A percentile compares a stretch with the other conserved stretches of the same genome.
Conservation (phyloP, 2,797 vertebrate genomes). For the Squalus acanthias region DNA sequence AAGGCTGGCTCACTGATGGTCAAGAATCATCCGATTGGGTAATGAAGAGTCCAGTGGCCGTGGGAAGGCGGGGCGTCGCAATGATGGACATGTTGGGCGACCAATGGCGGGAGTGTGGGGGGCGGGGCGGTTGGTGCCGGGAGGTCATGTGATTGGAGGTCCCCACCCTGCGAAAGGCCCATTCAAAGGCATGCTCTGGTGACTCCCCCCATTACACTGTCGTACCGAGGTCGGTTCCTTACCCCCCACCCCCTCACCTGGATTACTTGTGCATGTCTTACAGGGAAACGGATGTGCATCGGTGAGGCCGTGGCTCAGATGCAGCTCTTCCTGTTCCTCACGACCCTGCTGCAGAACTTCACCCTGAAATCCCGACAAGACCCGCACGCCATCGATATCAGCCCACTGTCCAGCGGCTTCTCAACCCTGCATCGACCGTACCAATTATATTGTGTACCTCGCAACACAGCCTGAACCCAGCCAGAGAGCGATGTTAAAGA, state of each 20-base stretch:
- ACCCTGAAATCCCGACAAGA: neutral
- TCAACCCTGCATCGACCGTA: slow-evolving; percentile 36
- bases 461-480: slow-evolving; percentile 10
- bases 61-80: no score
- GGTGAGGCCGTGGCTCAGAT: slow-evolving; percentile 37
- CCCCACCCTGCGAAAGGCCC: no score
- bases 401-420: slow-evolving; percentile 38
- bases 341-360: slow-evolving; percentile 40
- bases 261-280: neutral
- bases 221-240: neutral
- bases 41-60: no score
- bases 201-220: neutral
- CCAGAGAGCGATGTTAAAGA: neutral
- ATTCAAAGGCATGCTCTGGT: no score
- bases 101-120: no score
- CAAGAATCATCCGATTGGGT: no score
- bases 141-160: no score
- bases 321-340: slow-evolving; percentile 40
- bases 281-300: slow-evolving; percentile 39
- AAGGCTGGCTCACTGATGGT: no score
- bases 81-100: no score
- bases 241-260: neutral
- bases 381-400: slow-evolving; percentile 32
- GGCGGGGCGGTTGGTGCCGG: no score
- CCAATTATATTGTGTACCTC: slow-evolving; percentile 26